phyloP scores from a whole-genome alignment of 2,888 invertebrate genomes.

The Eupsilia transversa region DNA sequence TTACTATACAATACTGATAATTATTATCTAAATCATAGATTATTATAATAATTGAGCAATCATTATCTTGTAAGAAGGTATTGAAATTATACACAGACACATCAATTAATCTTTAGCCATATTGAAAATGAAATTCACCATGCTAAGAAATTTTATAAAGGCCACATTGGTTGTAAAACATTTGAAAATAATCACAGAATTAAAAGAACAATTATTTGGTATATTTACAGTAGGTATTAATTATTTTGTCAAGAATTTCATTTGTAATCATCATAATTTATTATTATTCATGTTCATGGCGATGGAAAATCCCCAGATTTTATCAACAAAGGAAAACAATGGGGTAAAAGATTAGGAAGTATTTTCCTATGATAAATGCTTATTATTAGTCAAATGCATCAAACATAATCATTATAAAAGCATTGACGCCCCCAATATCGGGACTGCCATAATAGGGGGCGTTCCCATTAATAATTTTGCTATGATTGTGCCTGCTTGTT shows the following conservation, averaged over 20 bases:
- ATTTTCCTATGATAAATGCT: constrained; percentile 10
- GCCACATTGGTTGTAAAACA: neutral
- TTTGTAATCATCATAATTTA: neutral
- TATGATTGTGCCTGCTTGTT: neutral
- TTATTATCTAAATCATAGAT: constrained; percentile 29
- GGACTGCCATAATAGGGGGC: constrained; percentile 7
- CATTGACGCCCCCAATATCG: neutral
- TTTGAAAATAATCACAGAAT: neutral
- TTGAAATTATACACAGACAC: constrained; percentile 1
- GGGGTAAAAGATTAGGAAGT: neutral
- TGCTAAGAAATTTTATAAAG: neutral
- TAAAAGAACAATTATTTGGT: neutral
- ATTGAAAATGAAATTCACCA: neutral
- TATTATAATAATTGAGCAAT: constrained; percentile 54
- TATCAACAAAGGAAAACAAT: neutral
- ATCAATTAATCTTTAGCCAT: neutral
- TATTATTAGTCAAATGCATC: constrained; percentile 3
- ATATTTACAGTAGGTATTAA: constrained; percentile 11
- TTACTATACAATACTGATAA: constrained; percentile 27
- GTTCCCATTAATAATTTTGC: neutral
- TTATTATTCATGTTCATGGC: constrained; percentile 17
- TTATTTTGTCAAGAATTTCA: neutral
- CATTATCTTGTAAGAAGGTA: neutral
- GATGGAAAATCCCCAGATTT: neutral
- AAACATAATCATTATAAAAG: neutral